A percentile compares a stretch with the other conserved stretches of the same genome.
These are phyloP conservation scores for Liodrosophila aerea DNA, from an alignment of 2,888 invertebrate species.

Conservation along the genomic window DNA sequence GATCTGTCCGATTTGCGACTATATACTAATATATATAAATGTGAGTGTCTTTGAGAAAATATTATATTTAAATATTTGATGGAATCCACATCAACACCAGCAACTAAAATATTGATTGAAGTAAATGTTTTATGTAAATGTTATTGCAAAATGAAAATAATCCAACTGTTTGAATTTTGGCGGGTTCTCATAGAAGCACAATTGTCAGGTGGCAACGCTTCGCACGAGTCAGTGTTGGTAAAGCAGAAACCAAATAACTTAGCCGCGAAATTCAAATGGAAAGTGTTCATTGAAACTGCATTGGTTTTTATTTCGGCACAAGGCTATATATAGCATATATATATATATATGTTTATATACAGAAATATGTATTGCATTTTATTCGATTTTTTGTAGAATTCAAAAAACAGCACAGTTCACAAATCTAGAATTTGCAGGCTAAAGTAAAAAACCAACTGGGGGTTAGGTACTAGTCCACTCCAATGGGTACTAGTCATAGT, in stretches of 20 bases:
- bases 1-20: constrained; percentile 66
- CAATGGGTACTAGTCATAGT: constrained; percentile 12
- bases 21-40: constrained; percentile 48
- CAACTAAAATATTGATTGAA: constrained; percentile 52
- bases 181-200: too few species aligned
- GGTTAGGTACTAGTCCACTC: constrained; percentile 22
- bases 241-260: neutral
- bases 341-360: constrained; percentile 35
- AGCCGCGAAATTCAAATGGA: neutral
- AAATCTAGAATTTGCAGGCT: constrained; percentile 76
- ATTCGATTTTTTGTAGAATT: constrained; percentile 63
- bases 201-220: neutral
- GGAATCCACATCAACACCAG: constrained; percentile 28
- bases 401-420: constrained; percentile 76
- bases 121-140: constrained; percentile 77
- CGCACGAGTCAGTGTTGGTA: neutral
- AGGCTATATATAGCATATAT: too few species aligned
- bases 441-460: constrained; percentile 69
- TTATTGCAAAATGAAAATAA: constrained; percentile 47
- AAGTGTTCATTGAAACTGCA: neutral
- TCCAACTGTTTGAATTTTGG: neutral
- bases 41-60: constrained; percentile 66
- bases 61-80: constrained; percentile 25
- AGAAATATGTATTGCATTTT: constrained; percentile 71
- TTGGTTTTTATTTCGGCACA: too few species aligned